A percentile compares a stretch with the other conserved stretches of the same genome.
phyloP scores from a whole-genome alignment of 2,113 vertebrate genomes.

The Empidonax alnorum region DNA sequence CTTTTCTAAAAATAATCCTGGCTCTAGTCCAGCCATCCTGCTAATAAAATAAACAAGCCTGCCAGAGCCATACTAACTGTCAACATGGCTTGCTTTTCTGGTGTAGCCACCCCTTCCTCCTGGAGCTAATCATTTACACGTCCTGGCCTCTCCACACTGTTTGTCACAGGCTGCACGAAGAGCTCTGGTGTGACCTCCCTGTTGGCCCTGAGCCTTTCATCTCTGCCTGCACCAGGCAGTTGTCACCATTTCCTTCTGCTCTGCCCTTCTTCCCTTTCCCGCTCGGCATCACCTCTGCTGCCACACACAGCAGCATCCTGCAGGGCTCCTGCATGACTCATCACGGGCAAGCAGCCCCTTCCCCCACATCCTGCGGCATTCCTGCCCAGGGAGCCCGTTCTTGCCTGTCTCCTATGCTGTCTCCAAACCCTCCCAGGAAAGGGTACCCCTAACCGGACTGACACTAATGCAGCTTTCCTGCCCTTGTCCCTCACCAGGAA shows the following conservation, averaged over 20 bases:
- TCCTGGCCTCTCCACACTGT: not conserved
- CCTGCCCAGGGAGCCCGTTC: not conserved
- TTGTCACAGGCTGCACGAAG: not conserved
- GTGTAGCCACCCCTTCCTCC: conserved; percentile 44
- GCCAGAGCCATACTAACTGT: conserved; percentile 12
- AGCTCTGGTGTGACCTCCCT: not conserved
- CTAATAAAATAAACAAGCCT: conserved; percentile 77
- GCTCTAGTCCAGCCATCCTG: conserved; percentile 54
- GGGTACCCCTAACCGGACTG: not conserved
- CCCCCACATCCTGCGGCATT: conserved; percentile 19
- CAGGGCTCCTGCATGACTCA: conserved; percentile 52
- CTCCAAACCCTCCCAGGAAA: not conserved
- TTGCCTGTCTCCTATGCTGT: rapidly evolving
- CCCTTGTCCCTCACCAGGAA: not conserved
- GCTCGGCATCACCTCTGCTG: conserved; percentile 12
- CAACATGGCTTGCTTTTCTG: conserved; percentile 52
- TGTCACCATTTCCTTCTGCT: conserved; percentile 12
- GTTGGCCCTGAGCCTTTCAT: conserved; percentile 12
- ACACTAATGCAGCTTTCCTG: not conserved
- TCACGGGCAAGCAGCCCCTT: not conserved
- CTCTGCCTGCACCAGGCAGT: not conserved
- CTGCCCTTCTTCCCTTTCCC: conserved; percentile 12
- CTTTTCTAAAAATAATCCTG: conserved; percentile 73
- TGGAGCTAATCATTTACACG: not conserved
- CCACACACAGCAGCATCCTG: conserved; percentile 39